Conservation (phyloP, 2,888 invertebrate genomes). For the Dryococelus australis region DNA sequence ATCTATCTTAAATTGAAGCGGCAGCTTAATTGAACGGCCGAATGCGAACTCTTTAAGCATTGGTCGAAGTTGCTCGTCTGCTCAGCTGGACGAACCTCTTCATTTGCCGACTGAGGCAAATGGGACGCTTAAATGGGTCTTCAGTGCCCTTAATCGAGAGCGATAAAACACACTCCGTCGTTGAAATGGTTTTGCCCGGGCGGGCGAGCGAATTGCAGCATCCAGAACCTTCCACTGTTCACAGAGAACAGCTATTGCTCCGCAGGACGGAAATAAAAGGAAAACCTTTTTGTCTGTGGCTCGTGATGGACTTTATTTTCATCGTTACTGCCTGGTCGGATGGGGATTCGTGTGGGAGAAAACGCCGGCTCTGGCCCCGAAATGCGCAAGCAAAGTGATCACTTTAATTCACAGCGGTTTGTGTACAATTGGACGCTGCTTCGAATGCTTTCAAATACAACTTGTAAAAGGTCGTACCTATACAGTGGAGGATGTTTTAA, state of each 20-base stretch:
- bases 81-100: background rate
- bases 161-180: background rate
- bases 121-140: background rate
- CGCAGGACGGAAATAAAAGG: background rate
- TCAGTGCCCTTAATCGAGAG: background rate
- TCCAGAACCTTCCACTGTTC: no score
- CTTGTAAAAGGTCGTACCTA: background rate
- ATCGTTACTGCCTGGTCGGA: background rate
- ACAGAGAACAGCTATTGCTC: background rate
- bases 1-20: no score
- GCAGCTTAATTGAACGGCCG: no score
- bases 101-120: background rate
- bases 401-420: conserved; percentile 9
- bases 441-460: background rate
- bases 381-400: background rate
- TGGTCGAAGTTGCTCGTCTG: no score
- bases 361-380: background rate
- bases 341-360: background rate
- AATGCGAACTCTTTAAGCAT: no score
- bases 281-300: background rate
- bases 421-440: background rate
- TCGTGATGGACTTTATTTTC: conserved; percentile 8
- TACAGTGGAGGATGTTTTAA: background rate
- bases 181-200: background rate
- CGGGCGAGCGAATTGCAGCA: background rate